These are phyloP conservation scores for Cryptops parisi DNA, from an alignment of 2,888 invertebrate species.

Conservation along the genomic window DNA sequence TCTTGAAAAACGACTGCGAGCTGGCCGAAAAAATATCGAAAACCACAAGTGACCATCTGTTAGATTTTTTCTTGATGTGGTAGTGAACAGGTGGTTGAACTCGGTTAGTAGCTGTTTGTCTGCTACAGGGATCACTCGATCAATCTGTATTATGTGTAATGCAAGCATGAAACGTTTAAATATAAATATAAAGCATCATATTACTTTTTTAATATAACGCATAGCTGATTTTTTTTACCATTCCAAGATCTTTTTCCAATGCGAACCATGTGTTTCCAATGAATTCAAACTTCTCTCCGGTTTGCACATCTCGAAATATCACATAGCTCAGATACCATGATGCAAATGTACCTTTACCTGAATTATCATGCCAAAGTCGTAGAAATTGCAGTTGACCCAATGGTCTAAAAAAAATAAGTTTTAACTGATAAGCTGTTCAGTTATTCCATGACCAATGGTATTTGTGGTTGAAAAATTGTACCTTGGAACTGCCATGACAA, in stretches of 20 bases:
- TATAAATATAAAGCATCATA: no score
- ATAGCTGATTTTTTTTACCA: no score
- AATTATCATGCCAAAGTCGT: conserved; percentile 39
- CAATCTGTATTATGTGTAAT: no score
- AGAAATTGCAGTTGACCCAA: conserved; percentile 35
- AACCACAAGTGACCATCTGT: conserved; percentile 40
- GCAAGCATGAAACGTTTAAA: no score
- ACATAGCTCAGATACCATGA: conserved; percentile 37
- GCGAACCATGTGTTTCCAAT: conserved; percentile 36
- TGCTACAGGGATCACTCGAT: conserved; percentile 36
- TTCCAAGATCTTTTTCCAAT: conserved; percentile 37
- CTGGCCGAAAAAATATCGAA: conserved; percentile 37
- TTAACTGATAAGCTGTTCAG: background rate
- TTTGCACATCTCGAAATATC: conserved; percentile 35
- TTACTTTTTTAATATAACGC: no score
- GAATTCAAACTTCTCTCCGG: conserved; percentile 32
- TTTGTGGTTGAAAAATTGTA: no score
- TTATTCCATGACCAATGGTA: background rate
- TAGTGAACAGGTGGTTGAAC: conserved; percentile 35
- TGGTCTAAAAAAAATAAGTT: conserved; percentile 25
- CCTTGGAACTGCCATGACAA: conserved; percentile 26
- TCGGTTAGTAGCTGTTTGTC: conserved; percentile 34
- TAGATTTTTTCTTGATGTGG: conserved; percentile 31
- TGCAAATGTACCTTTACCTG: conserved; percentile 32
- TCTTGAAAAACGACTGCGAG: conserved; percentile 35